Evolutionary conservation across 2,113 vertebrate genomes (phyloP).

Genomic region (Sturnira hondurensis): DNA sequence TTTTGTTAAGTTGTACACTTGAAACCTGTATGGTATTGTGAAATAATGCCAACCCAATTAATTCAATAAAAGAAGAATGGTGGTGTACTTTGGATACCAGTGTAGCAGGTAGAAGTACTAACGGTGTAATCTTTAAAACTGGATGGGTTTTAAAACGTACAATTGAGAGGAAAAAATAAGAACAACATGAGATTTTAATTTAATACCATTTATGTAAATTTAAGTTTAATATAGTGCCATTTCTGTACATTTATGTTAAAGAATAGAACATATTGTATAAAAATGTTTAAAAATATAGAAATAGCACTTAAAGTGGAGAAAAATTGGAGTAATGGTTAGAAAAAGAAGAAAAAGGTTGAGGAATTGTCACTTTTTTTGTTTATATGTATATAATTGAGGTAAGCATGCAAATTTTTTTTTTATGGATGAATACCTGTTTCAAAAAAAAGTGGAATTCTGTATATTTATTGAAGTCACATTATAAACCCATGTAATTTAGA

Average conservation of each 20-base stretch:
- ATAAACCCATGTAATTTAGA: background rate
- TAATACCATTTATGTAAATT: background rate
- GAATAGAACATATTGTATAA: background rate
- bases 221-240: background rate
- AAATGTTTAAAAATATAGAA: background rate
- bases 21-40: no score
- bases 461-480: background rate
- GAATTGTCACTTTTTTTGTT: background rate
- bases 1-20: no score
- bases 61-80: background rate
- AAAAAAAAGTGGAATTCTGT: background rate
- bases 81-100: background rate
- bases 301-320: background rate
- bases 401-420: background rate
- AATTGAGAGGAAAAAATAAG: background rate
- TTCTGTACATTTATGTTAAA: no score
- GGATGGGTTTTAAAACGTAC: background rate
- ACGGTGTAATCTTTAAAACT: background rate
- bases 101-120: background rate
- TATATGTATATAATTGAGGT: background rate
- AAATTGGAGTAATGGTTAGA: background rate
- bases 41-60: no score
- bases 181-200: background rate
- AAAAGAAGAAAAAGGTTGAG: background rate
- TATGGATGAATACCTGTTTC: background rate